These are phyloP conservation scores for Chloebia gouldiae DNA, from an alignment of 2,113 vertebrate genomes.

Conservation along the genomic window DNA sequence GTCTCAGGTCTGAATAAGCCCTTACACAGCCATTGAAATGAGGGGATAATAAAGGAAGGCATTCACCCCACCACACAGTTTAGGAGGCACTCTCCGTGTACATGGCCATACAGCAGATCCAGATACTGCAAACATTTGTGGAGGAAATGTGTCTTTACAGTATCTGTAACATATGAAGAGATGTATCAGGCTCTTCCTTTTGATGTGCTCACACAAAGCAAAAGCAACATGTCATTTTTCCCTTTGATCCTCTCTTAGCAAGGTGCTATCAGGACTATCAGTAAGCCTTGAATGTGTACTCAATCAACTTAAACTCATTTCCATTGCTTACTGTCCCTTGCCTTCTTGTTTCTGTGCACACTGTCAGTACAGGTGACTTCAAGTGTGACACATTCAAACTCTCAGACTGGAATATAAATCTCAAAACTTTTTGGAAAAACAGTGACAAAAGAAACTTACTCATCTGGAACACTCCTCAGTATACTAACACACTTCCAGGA, in stretches of 20 bases:
- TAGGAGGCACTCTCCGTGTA: not conserved
- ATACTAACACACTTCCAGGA: not conserved
- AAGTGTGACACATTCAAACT: not conserved
- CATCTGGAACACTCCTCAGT: not conserved
- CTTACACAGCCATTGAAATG: not conserved
- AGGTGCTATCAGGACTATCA: not conserved
- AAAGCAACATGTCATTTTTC: not conserved
- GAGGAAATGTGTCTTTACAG: not conserved
- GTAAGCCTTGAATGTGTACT: not conserved
- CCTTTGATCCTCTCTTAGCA: not conserved
- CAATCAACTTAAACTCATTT: not conserved
- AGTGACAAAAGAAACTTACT: not conserved
- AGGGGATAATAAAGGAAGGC: not conserved
- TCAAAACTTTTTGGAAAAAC: not conserved
- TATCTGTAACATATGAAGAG: not conserved
- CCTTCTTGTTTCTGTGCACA: not conserved
- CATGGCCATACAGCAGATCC: not conserved
- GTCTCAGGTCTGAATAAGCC: not conserved
- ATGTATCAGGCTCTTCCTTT: not conserved
- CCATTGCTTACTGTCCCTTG: not conserved
- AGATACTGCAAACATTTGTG: not conserved
- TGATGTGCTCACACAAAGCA: not conserved
- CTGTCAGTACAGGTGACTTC: not conserved
- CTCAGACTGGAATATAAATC: not conserved
- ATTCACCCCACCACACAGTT: accelerated